Conservation (phyloP, 35 echinoderm and acorn worm species). For the Anneissia japonica region DNA sequence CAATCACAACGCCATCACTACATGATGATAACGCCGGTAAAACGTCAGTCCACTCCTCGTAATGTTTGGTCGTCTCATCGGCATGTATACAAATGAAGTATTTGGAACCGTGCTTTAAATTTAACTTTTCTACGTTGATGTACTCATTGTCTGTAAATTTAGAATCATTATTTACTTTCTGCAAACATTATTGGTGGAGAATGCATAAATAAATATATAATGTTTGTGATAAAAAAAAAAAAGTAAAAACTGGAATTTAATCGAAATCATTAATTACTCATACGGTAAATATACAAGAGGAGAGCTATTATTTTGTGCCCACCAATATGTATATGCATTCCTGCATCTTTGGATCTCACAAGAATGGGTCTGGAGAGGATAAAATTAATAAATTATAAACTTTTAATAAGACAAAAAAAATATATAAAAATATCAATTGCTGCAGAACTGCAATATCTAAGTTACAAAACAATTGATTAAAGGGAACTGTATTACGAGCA, state of each 20-base stretch:
- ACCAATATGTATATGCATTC: neutral
- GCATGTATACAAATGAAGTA: slow-evolving; percentile 32
- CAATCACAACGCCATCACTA: slow-evolving; percentile 40
- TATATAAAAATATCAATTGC: too few relatives aligned
- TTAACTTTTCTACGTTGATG: slow-evolving; percentile 13
- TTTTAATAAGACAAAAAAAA: too few relatives aligned
- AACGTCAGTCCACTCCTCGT: slow-evolving; percentile 2
- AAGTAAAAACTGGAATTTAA: neutral
- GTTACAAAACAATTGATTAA: too few relatives aligned
- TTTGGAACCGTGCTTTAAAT: neutral
- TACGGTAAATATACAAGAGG: neutral
- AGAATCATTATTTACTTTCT: neutral
- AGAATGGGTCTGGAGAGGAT: too few relatives aligned
- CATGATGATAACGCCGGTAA: slow-evolving; percentile 15
- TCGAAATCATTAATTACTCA: too few relatives aligned
- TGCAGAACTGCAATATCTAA: too few relatives aligned
- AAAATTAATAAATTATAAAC: too few relatives aligned
- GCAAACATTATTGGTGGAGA: too few relatives aligned
- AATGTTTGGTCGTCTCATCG: neutral
- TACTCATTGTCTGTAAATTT: slow-evolving; percentile 22
- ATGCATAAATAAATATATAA: too few relatives aligned
- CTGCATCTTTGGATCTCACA: too few relatives aligned
- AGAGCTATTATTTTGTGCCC: neutral
- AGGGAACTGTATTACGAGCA: too few relatives aligned
- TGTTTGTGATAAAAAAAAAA: too few relatives aligned